Evolutionary conservation across 2,888 invertebrate species (phyloP).

Genomic region (Ormyrus pomaceus): DNA sequence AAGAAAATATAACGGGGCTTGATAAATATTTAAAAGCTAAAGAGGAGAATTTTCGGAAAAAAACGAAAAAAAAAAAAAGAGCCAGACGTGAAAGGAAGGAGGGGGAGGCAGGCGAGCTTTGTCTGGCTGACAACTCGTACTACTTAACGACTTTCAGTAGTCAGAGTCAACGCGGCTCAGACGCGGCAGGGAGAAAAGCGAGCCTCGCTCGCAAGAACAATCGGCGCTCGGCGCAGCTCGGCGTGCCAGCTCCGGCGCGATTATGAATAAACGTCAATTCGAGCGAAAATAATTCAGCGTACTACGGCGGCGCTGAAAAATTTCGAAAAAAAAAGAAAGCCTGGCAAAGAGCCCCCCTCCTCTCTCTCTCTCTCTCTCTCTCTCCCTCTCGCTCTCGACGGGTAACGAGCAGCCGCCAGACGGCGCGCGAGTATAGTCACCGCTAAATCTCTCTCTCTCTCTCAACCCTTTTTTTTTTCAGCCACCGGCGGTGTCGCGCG

Average conservation of each 20-base stretch:
- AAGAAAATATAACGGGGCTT: no score
- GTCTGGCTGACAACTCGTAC: background rate
- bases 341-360: no score
- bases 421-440: no score
- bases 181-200: background rate
- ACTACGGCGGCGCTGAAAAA: background rate
- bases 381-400: background rate
- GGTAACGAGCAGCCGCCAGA: no score
- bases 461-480: background rate
- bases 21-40: no score
- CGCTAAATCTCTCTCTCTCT: no score
- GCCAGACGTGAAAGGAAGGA: no score
- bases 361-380: background rate
- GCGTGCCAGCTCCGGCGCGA: background rate
- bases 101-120: no score
- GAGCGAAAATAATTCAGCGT: background rate
- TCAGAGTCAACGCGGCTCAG: background rate
- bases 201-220: background rate
- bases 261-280: slow-evolving; percentile 13
- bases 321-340: background rate
- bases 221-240: background rate
- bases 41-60: no score
- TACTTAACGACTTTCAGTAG: slow-evolving; percentile 16
- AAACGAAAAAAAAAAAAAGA: no score
- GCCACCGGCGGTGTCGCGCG: background rate